Base-by-base conservation (phyloP, 2,888 invertebrate species). In the Chrysolina oricalcia region DNA sequence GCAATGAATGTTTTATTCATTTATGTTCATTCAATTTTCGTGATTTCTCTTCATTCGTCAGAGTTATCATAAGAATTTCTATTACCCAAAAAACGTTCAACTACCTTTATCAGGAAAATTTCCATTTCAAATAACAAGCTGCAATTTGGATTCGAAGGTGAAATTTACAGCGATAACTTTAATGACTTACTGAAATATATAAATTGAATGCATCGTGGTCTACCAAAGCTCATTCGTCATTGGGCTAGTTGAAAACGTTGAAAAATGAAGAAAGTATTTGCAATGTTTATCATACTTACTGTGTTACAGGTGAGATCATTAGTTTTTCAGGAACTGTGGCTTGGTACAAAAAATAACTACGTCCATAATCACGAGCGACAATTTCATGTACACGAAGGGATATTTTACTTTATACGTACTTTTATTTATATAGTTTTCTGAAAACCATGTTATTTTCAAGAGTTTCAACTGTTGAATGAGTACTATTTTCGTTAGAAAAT, bases 131-230 rank as follows among this genome's bases (percentile, higher is more conserved):
- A n/a, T 67, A 8, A 50, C 17, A 21, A 67, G 50, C 50, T 17
- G 35, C 50, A 53, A 67, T 50, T 67, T 27, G n/a, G n/a, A n/a
- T 66, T 66, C 48, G 11, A 11, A 15, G 4, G 5, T 50, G 19
- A 67, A 50, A 67, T 50, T 67, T 35, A 17, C n/a, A 17, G 19
- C 50, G 67, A 67, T 67, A 67, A 67, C 17, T 67, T 27, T 67
- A 67, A 67, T 67, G 23, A 50, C 17, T 40, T 6, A 17, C 15
- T 21, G 17, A 17, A 23, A 67, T 21, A 66, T 43, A 67, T 50
- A 67, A 67, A 50, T 40, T 10, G 50, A 50, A 27, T 17, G 35
- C 19, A 50, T 9, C 10, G 10, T 35, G 5, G 35, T 27, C 27
- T 50, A 27, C 15, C 21, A 35, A 9, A 50, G 67, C 50, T 19